Evolutionary conservation across 2,888 invertebrate genomes (phyloP).

Genomic region (Cheiracanthium punctorium): DNA sequence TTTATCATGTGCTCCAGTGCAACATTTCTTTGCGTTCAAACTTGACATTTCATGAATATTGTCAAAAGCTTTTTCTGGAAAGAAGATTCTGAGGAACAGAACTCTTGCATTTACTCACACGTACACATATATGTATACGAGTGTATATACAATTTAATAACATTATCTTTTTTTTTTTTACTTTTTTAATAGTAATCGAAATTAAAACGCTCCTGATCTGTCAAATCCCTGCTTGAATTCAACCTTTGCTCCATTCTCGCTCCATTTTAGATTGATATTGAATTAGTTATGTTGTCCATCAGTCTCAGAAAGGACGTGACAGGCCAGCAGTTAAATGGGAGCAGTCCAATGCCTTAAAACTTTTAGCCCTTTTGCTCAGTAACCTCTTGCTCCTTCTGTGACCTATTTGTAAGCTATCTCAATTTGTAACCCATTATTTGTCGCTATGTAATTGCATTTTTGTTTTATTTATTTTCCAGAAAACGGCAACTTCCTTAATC

Average conservation of each 20-base stretch:
- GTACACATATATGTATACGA: too few species aligned
- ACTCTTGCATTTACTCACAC: too few species aligned
- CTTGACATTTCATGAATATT: too few species aligned
- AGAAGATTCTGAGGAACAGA: too few species aligned
- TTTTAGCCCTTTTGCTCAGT: not conserved
- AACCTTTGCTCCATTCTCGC: too few species aligned
- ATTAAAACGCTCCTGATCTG: not conserved
- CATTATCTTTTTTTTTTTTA: too few species aligned
- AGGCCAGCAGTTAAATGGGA: not conserved
- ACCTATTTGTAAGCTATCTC: constrained; percentile 27
- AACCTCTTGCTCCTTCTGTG: constrained; percentile 6
- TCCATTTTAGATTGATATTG: not conserved
- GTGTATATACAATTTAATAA: too few species aligned
- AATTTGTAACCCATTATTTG: constrained; percentile 31
- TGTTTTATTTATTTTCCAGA: not conserved
- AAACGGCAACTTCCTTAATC: not conserved
- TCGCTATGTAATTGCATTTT: not conserved
- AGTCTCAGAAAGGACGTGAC: not conserved
- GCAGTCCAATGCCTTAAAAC: not conserved
- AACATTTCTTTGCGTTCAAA: too few species aligned
- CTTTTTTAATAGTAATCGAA: not conserved
- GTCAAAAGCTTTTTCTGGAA: too few species aligned
- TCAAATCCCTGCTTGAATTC: not conserved
- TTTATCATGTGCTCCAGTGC: too few species aligned
- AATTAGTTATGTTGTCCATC: not conserved